phyloP scores from a whole-genome alignment of 2,113 vertebrate genomes.

The Pygoscelis adeliae region DNA sequence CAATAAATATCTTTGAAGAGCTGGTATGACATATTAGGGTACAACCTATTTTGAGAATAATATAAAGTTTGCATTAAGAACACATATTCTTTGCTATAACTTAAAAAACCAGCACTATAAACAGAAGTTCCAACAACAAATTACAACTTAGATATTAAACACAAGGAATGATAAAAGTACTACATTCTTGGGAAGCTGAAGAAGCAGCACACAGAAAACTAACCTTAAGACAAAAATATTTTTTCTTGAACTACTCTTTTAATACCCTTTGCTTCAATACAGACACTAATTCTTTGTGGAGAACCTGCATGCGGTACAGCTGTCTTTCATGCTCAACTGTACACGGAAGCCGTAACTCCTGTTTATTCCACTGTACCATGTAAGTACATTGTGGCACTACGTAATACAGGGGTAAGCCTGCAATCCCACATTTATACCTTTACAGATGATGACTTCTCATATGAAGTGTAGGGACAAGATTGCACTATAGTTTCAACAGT shows the following conservation, averaged over 20 bases:
- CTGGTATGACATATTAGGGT: not conserved
- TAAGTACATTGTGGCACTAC: not conserved
- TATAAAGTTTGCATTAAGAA: not conserved
- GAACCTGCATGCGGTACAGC: not conserved
- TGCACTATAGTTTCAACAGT: not conserved
- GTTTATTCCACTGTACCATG: rapidly evolving
- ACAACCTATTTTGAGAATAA: not conserved
- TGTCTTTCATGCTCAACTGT: not conserved
- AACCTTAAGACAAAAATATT: not conserved
- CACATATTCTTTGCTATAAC: not conserved
- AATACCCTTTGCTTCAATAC: not conserved
- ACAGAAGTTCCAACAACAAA: not conserved
- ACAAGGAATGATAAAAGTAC: not conserved
- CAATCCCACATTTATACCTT: not conserved
- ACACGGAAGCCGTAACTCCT: not conserved
- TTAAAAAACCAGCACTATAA: not conserved
- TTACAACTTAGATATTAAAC: not conserved
- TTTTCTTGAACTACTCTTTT: not conserved
- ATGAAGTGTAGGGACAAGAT: not conserved
- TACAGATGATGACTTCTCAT: not conserved
- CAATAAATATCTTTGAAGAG: not conserved
- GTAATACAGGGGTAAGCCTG: not conserved
- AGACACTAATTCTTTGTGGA: not conserved
- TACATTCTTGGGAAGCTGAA: not conserved
- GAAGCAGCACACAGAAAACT: not conserved